Conservation (phyloP, 1,140 invertebrate genomes). For the Kradibia gibbosae region DNA sequence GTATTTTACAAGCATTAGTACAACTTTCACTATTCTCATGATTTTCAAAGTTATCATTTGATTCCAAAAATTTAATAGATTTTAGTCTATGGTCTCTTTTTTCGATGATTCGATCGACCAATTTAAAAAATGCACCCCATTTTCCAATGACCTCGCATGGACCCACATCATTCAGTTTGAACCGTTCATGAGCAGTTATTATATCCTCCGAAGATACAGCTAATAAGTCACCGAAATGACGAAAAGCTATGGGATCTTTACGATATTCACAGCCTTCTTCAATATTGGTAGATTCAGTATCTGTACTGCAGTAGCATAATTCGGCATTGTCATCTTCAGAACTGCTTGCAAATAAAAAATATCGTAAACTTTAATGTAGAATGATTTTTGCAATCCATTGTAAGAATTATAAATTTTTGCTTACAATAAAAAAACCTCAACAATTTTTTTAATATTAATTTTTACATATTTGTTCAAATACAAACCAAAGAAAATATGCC, state of each 20-base stretch:
- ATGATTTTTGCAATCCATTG: too few species aligned
- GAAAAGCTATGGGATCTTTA: constrained; percentile 1
- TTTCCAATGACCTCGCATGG: constrained; percentile 49
- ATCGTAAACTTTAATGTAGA: too few species aligned
- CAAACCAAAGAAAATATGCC: too few species aligned
- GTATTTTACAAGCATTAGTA: background rate
- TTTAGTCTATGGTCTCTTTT: constrained; percentile 22
- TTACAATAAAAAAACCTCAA: too few species aligned
- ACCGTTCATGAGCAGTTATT: background rate
- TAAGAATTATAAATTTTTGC: too few species aligned
- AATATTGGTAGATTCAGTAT: too few species aligned
- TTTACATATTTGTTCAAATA: too few species aligned
- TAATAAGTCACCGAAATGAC: background rate
- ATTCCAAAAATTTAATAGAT: background rate
- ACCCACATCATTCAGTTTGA: constrained; percentile 41
- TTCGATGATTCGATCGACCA: constrained; percentile 38
- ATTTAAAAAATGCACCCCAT: constrained; percentile 46
- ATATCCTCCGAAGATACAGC: background rate
- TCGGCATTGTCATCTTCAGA: background rate
- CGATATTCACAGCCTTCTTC: background rate
- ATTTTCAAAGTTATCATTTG: too few species aligned
- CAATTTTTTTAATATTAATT: too few species aligned
- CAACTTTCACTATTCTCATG: background rate
- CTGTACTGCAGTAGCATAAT: background rate
- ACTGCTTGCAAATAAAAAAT: too few species aligned